phyloP scores from a whole-genome alignment of 2,113 vertebrate species.

The Carassius carassius region DNA sequence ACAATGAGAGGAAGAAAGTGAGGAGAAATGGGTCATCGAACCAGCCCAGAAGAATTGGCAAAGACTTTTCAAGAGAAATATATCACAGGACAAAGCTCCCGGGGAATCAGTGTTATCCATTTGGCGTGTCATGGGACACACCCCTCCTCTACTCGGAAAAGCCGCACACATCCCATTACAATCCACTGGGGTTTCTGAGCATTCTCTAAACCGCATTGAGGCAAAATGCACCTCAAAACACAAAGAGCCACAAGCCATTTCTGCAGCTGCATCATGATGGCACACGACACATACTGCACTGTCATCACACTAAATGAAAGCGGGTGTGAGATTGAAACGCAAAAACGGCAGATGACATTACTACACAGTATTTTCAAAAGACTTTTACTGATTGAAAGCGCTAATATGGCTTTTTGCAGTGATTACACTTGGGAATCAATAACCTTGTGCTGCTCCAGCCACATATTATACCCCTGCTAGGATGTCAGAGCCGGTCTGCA shows the following conservation, averaged over 20 bases:
- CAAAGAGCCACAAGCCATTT: constrained; percentile 30
- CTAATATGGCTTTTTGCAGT: constrained; percentile 66
- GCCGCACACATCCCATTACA: constrained; percentile 29
- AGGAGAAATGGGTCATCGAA: constrained; percentile 35
- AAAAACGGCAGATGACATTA: constrained; percentile 21
- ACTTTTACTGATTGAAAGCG: constrained; percentile 66
- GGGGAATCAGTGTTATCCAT: constrained; percentile 62
- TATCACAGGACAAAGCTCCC: constrained; percentile 45
- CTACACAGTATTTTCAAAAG: constrained; percentile 56
- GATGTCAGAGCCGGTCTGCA: constrained; percentile 62
- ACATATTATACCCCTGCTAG: constrained; percentile 55
- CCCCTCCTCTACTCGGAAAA: constrained; percentile 11
- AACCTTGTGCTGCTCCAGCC: constrained; percentile 53
- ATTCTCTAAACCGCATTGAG: constrained; percentile 18
- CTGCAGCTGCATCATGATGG: background rate
- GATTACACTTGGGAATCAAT: constrained; percentile 70
- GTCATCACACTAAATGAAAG: constrained; percentile 13
- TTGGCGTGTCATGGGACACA: constrained; percentile 42
- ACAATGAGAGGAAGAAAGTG: background rate
- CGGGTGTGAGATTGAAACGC: background rate
- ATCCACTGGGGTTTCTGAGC: constrained; percentile 25
- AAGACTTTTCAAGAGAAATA: constrained; percentile 63
- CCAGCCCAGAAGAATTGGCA: constrained; percentile 27
- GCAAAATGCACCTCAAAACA: background rate
- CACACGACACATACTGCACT: background rate